Conservation (phyloP, 2,113 vertebrate genomes). For the Mormyrus lacerda region DNA sequence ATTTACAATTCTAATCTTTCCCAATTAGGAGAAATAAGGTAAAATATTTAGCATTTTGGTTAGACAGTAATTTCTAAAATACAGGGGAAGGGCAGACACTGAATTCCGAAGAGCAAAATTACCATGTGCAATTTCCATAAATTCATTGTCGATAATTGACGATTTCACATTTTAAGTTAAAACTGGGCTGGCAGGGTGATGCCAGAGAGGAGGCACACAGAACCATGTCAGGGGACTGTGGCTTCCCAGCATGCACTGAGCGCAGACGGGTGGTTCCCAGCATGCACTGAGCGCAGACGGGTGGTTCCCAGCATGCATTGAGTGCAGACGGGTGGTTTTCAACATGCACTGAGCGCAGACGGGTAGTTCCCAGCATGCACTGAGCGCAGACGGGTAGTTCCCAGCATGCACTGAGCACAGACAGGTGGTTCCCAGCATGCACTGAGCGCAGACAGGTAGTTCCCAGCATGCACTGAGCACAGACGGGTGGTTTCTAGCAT, state of each 20-base stretch:
- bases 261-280: no score
- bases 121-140: slow-evolving; percentile 49
- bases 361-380: no score
- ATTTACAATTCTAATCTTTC: slow-evolving; percentile 40
- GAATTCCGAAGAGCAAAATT: slow-evolving; percentile 42
- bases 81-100: slow-evolving; percentile 28
- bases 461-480: no score
- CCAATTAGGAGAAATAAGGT: slow-evolving; percentile 30
- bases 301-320: background rate
- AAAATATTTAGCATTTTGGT: slow-evolving; percentile 33
- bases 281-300: background rate
- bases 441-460: no score
- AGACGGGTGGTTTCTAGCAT: no score
- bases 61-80: slow-evolving; percentile 38
- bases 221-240: background rate
- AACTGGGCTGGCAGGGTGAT: background rate
- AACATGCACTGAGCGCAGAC: background rate
- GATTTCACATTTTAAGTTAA: slow-evolving; percentile 30
- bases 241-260: background rate
- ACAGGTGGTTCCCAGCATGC: no score
- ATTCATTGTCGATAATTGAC: slow-evolving; percentile 39
- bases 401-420: no score
- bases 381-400: no score
- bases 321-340: no score
- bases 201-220: background rate